These are phyloP conservation scores for Macrocentrus cingulum DNA, from an alignment of 1,140 invertebrate species.

Conservation along the genomic window DNA sequence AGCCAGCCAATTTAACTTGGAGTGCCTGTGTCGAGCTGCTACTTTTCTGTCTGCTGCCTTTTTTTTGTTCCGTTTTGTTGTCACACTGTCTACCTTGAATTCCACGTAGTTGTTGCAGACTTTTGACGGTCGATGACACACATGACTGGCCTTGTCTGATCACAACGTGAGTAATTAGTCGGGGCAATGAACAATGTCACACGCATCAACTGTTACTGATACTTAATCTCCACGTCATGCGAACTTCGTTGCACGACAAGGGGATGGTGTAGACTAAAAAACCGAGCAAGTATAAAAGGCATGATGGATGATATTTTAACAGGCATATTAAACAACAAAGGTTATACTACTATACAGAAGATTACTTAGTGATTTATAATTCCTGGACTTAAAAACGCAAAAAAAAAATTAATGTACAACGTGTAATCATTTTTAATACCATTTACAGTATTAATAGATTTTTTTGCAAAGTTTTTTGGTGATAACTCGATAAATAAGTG, in stretches of 20 bases:
- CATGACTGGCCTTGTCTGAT: constrained; percentile 24
- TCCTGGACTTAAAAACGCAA: too few relatives aligned
- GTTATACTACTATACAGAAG: too few relatives aligned
- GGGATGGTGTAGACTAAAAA: background rate
- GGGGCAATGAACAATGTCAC: constrained; percentile 29
- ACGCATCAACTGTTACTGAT: constrained; percentile 1
- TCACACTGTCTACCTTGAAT: background rate
- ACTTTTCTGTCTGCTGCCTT: too few relatives aligned
- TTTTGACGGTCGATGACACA: constrained; percentile 30
- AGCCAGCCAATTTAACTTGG: too few relatives aligned
- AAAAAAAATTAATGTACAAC: too few relatives aligned
- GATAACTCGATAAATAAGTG: too few relatives aligned
- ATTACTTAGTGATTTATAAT: too few relatives aligned
- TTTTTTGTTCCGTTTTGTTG: background rate
- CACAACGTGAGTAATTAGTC: constrained; percentile 28
- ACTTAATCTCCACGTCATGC: background rate
- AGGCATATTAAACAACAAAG: too few relatives aligned
- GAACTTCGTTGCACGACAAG: background rate
- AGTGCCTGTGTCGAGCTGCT: too few relatives aligned
- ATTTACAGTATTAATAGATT: background rate
- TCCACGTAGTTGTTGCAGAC: background rate
- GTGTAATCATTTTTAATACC: background rate
- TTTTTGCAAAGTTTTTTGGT: too few relatives aligned
- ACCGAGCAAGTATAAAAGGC: too few relatives aligned
- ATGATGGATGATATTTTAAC: too few relatives aligned